phyloP scores from a whole-genome alignment of 2,113 vertebrate genomes.

The Tautogolabrus adspersus region DNA sequence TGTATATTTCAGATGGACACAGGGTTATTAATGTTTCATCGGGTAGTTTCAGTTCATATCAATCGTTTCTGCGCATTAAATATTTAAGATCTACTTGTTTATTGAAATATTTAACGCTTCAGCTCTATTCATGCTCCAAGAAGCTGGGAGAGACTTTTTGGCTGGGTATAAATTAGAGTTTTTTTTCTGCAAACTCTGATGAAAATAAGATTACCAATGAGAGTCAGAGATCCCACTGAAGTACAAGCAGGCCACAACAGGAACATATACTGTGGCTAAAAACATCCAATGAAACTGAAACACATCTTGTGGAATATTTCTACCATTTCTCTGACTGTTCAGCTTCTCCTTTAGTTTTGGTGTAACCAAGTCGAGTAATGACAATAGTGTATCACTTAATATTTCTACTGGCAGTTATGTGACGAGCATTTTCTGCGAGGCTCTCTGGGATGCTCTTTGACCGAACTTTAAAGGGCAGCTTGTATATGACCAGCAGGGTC shows the following conservation, averaged over 20 bases:
- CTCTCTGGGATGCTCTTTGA: slow-evolving; percentile 51
- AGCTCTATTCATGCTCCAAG: slow-evolving; percentile 61
- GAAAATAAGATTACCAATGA: slow-evolving; percentile 50
- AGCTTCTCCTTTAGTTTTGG: slow-evolving; percentile 8
- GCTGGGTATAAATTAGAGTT: slow-evolving; percentile 37
- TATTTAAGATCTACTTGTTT: slow-evolving; percentile 76
- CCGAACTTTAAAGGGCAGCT: slow-evolving; percentile 54
- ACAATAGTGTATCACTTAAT: not conserved
- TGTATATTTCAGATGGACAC: slow-evolving; percentile 60
- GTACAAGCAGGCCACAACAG: slow-evolving; percentile 28
- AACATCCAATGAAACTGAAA: slow-evolving; percentile 11
- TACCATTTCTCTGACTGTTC: slow-evolving; percentile 24
- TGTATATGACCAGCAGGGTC: slow-evolving; percentile 53
- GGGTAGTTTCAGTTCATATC: slow-evolving; percentile 72
- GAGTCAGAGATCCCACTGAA: slow-evolving; percentile 32
- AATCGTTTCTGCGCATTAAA: slow-evolving; percentile 67
- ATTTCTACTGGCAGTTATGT: not conserved
- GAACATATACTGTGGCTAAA: slow-evolving; percentile 1
- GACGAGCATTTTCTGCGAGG: slow-evolving; percentile 17
- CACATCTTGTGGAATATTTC: slow-evolving; percentile 23
- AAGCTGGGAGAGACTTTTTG: slow-evolving; percentile 32
- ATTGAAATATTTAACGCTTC: slow-evolving; percentile 77
- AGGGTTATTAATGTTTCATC: slow-evolving; percentile 71
- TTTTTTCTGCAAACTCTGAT: slow-evolving; percentile 53
- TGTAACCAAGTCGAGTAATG: not conserved